Evolutionary conservation across 1,140 invertebrate genomes (phyloP), one percentile per base, ranked within the genome.

Genomic region (Drosophila murphyi): DNA sequence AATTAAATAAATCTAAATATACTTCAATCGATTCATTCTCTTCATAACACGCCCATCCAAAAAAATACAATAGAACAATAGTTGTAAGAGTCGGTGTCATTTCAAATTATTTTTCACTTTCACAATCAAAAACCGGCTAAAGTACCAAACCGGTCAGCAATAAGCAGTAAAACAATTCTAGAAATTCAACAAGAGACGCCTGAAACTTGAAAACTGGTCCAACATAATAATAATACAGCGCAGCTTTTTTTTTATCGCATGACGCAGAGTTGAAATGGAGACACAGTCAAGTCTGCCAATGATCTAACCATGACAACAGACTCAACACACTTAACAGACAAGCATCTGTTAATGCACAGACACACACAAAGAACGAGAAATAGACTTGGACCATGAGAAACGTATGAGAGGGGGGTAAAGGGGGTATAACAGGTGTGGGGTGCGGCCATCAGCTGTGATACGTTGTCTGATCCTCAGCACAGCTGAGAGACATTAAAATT

Each of bases 81-180:
- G 20, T 5, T 31, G 20, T 12, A 43, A 43, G 12, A 48, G 6
- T 60, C 41, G 41, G n/a, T 59, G 41, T 45, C 32, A 67, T 10
- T 41, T 29, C 32, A 70, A 60, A 79, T 70, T 76, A 62, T 79
- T 76, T 77, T 78, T 81, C 70, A 86, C 78, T 82, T 86, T 87
- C 71, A 54, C 55, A 37, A 45, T 34, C n/a, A 63, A 45, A 75
- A 45, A 75, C 59, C 57, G 77, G 76, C 72, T 75, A 64, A 65
- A 61, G n/a, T n/a, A 43, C 3, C 34, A 48, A 80, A 88, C 85
- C 72, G 57, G 76, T 87, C 71, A 20, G 20, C 20, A 20, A 45
- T 57, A 63, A 61, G 28, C 29, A 68, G 10, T 7, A 37, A 62
- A 55, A 72, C 20, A 54, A 56, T 72, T 76, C 61, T 76, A 34